Evolutionary conservation across 1,140 invertebrate species (phyloP).

Genomic region (Polyergus mexicanus): DNA sequence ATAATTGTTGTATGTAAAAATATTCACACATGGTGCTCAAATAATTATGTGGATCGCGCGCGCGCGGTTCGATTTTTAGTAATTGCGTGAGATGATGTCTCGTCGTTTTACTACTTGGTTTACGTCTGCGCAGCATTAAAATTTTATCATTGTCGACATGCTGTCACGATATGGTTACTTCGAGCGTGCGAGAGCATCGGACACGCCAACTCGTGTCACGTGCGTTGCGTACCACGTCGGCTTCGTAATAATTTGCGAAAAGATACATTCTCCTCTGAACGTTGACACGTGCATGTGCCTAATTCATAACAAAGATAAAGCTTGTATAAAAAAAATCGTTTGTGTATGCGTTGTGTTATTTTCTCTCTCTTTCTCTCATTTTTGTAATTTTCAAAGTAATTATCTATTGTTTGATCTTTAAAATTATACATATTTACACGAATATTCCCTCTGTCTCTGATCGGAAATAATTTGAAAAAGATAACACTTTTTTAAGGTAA

Average conservation of each 20-base stretch:
- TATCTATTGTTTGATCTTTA: not conserved
- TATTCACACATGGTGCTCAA: not conserved
- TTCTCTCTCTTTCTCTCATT: no score
- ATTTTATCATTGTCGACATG: slow-evolving; percentile 42
- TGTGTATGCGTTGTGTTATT: no score
- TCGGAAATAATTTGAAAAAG: no score
- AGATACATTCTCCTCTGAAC: slow-evolving; percentile 17
- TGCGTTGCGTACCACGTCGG: not conserved
- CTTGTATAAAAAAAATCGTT: not conserved
- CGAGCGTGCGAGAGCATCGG: not conserved
- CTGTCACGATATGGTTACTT: slow-evolving; percentile 51
- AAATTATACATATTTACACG: not conserved
- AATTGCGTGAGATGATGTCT: not conserved
- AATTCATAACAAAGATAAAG: not conserved
- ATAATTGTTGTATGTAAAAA: not conserved
- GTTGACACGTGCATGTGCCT: not conserved
- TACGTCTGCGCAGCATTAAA: not conserved
- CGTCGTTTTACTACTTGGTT: not conserved
- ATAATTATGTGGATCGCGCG: not conserved
- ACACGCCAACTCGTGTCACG: slow-evolving; percentile 38
- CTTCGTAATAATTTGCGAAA: slow-evolving; percentile 32
- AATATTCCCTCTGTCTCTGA: no score
- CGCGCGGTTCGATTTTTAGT: no score
- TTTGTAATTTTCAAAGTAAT: no score
- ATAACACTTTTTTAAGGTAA: no score